Conservation (phyloP, 2,888 invertebrate genomes). For the Drosophila suboccidentalis region DNA sequence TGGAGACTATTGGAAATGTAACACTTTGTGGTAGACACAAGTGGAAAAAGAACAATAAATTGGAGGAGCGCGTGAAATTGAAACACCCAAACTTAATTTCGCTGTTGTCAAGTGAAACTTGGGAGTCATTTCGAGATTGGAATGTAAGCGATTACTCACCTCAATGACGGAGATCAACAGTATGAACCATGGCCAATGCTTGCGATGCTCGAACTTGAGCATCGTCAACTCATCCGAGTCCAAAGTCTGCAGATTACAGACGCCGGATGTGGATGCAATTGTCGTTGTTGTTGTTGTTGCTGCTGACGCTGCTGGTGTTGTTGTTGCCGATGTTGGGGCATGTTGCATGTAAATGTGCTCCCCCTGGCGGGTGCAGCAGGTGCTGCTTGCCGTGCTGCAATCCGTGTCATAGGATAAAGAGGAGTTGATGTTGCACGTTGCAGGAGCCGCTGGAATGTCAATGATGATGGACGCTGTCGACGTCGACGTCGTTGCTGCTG, state of each 20-base stretch:
- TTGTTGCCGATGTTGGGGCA: constrained; percentile 31
- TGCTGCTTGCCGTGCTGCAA: constrained; percentile 83
- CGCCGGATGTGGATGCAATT: constrained; percentile 23
- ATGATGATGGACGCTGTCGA: constrained; percentile 74
- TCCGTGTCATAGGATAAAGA: constrained; percentile 82
- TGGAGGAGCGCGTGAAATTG: not conserved
- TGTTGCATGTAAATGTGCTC: constrained; percentile 83
- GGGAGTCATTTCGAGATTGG: not conserved
- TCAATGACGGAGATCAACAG: constrained; percentile 83
- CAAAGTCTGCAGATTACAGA: constrained; percentile 40
- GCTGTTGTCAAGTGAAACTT: not conserved
- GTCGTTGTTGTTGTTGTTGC: constrained; percentile 17
- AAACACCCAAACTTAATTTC: not conserved
- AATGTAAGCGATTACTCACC: constrained; percentile 64
- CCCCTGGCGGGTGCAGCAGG: constrained; percentile 83
- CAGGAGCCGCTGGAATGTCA: constrained; percentile 80
- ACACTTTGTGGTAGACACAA: not conserved
- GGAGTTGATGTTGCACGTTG: constrained; percentile 30
- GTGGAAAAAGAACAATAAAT: not conserved
- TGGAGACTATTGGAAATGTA: not conserved
- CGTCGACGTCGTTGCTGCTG: constrained; percentile 11
- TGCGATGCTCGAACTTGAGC: constrained; percentile 78
- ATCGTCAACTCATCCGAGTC: constrained; percentile 64
- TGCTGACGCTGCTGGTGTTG: constrained; percentile 17
- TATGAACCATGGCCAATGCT: constrained; percentile 83